A percentile compares a stretch with the other conserved stretches of the same genome.
phyloP scores from a whole-genome alignment of 2,797 vertebrate species.

The Phrynocephalus vlangalii region DNA sequence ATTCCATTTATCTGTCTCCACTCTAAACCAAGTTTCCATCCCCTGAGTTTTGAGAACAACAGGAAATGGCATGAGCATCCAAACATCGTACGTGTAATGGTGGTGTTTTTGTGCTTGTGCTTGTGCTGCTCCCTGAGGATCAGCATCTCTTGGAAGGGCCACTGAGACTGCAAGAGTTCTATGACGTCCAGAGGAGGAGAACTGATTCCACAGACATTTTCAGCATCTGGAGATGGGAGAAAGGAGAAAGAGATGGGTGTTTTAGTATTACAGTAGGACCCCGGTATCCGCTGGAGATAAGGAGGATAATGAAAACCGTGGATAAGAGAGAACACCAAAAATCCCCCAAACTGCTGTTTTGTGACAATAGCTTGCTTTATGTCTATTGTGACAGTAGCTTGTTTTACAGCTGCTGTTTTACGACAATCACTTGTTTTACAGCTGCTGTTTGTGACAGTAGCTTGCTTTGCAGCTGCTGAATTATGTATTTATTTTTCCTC shows the following conservation, averaged over 20 bases:
- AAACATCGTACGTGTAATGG: constrained; percentile 86
- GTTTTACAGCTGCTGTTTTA: too few species aligned
- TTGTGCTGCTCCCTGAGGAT: constrained; percentile 79
- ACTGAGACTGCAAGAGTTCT: constrained; percentile 79
- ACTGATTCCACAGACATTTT: constrained; percentile 70
- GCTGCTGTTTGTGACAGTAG: too few species aligned
- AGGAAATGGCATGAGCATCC: background rate
- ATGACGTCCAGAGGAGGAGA: constrained; percentile 75
- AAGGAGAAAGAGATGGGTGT: background rate
- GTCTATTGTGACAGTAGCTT: too few species aligned
- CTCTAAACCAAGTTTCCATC: background rate
- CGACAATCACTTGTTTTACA: too few species aligned
- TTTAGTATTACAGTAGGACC: background rate
- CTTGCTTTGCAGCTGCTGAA: too few species aligned
- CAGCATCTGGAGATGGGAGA: constrained; percentile 30
- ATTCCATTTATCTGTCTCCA: background rate
- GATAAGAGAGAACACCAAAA: too few species aligned
- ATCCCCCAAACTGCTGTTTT: too few species aligned
- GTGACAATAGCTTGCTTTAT: too few species aligned
- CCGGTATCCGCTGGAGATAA: too few species aligned
- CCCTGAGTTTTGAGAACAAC: background rate
- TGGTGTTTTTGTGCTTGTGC: constrained; percentile 77
- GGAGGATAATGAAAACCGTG: too few species aligned
- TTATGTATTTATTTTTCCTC: too few species aligned
- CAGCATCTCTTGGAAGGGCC: constrained; percentile 79